Evolutionary conservation across 37 sponge, comb jelly and placozoan species (phyloP).

Genomic region (Axinella damicornis): DNA sequence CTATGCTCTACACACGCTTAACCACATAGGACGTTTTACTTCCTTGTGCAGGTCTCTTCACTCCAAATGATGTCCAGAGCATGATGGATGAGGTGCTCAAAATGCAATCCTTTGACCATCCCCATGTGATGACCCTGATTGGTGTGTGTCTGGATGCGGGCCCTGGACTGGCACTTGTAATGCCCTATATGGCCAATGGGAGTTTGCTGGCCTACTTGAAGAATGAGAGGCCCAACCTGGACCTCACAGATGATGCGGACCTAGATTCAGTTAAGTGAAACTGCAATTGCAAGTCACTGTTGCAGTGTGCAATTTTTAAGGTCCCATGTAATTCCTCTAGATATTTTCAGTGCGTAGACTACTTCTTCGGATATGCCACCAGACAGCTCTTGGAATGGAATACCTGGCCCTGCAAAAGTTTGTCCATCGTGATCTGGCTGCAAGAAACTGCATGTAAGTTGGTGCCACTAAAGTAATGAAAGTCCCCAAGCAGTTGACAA

Average conservation of each 20-base stretch:
- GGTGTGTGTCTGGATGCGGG: slow-evolving; percentile 43
- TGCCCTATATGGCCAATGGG: slow-evolving; percentile 62
- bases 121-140: slow-evolving; percentile 49
- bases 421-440: slow-evolving; percentile 47
- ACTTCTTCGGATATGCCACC: slow-evolving; percentile 28
- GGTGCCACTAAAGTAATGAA: too few species aligned
- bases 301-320: too few species aligned
- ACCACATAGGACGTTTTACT: too few species aligned
- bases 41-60: too few species aligned
- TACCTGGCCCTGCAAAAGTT: slow-evolving; percentile 30
- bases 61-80: slow-evolving; percentile 1
- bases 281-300: too few species aligned
- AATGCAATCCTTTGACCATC: slow-evolving; percentile 51
- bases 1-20: too few species aligned
- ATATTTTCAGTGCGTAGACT: slow-evolving; percentile 23
- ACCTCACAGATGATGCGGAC: slow-evolving; percentile 18
- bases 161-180: slow-evolving; percentile 12
- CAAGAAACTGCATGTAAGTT: slow-evolving; percentile 49
- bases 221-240: slow-evolving; percentile 21
- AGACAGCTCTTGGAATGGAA: slow-evolving; percentile 39
- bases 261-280: not conserved
- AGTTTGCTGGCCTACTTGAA: slow-evolving; percentile 46
- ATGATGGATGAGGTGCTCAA: slow-evolving; percentile 37
- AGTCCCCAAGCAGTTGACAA: too few species aligned
- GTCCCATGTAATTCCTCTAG: too few species aligned